These are phyloP conservation scores for Terebella lapidaria DNA, from an alignment of 2,888 invertebrate genomes.

Conservation along the genomic window DNA sequence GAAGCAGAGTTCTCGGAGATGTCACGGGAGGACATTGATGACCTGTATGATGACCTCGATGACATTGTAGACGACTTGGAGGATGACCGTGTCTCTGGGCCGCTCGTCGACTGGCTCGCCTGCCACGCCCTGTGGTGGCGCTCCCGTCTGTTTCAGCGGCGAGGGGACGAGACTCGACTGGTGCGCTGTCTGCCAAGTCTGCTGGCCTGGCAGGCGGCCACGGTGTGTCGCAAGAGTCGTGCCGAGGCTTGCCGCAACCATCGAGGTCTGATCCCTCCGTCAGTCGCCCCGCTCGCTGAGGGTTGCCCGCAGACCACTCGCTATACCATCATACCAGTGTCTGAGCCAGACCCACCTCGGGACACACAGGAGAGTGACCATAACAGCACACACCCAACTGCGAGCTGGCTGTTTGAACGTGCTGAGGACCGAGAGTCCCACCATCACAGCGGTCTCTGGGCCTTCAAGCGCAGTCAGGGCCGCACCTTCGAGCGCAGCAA, in stretches of 20 bases:
- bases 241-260: background rate
- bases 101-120: slow-evolving; percentile 20
- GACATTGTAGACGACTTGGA: slow-evolving; percentile 60
- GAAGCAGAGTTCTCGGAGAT: slow-evolving; percentile 18
- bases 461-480: background rate
- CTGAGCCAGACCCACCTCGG: background rate
- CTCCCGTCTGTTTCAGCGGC: slow-evolving; percentile 19
- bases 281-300: background rate
- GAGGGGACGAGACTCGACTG: slow-evolving; percentile 16
- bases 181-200: slow-evolving; percentile 20
- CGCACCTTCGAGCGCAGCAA: slow-evolving; percentile 1
- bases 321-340: no score
- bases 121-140: slow-evolving; percentile 26
- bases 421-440: slow-evolving; percentile 1
- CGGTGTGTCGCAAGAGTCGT: background rate
- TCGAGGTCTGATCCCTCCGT: background rate
- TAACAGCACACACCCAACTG: background rate
- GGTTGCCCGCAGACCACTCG: no score
- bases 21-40: slow-evolving; percentile 26
- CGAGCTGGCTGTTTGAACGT: background rate
- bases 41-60: slow-evolving; percentile 24
- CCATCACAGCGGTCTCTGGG: background rate
- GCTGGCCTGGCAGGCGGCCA: slow-evolving; percentile 23
- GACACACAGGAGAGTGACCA: background rate
- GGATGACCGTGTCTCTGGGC: slow-evolving; percentile 7